These are phyloP conservation scores for Odontamblyopus lacepedii DNA, from an alignment of 2,797 vertebrate species.

Conservation along the genomic window DNA sequence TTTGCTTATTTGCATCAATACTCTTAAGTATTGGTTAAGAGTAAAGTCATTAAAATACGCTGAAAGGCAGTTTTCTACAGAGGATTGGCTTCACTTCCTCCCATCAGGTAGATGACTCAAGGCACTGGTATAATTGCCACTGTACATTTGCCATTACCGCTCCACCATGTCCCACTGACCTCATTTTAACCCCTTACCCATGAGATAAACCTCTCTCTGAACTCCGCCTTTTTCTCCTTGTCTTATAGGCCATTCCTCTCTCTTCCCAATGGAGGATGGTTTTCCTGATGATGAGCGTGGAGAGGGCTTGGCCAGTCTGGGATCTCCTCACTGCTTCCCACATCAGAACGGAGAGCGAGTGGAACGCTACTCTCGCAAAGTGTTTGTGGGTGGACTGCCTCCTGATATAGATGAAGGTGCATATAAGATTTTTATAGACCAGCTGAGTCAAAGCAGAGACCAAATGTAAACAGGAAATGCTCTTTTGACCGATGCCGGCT, in stretches of 20 bases:
- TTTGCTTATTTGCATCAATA: conserved; percentile 4
- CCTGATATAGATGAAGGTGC: conserved; percentile 98
- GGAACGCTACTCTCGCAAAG: conserved; percentile 98
- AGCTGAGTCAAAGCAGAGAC: background rate
- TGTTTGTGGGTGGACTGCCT: conserved; percentile 95
- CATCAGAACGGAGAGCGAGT: conserved; percentile 98
- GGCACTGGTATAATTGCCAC: conserved; percentile 10
- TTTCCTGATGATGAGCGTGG: conserved; percentile 95
- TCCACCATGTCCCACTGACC: background rate
- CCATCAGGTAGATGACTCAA: background rate
- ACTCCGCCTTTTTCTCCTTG: background rate
- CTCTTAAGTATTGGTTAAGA: conserved; percentile 6
- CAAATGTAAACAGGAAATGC: conserved; percentile 6
- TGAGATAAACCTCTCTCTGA: conserved; percentile 20
- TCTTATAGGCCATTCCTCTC: conserved; percentile 90
- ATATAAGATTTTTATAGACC: background rate
- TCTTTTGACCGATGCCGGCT: background rate
- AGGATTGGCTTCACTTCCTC: background rate
- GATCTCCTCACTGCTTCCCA: conserved; percentile 96
- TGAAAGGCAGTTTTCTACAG: background rate
- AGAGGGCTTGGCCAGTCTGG: conserved; percentile 89
- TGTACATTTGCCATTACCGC: conserved; percentile 2
- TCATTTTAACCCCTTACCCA: background rate
- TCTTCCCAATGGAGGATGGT: conserved; percentile 98
- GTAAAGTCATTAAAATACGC: background rate